A percentile compares a stretch with the other conserved stretches of the same genome.
Conservation (phyloP, 2,797 vertebrate genomes). For the Lacerta bilineata region DNA sequence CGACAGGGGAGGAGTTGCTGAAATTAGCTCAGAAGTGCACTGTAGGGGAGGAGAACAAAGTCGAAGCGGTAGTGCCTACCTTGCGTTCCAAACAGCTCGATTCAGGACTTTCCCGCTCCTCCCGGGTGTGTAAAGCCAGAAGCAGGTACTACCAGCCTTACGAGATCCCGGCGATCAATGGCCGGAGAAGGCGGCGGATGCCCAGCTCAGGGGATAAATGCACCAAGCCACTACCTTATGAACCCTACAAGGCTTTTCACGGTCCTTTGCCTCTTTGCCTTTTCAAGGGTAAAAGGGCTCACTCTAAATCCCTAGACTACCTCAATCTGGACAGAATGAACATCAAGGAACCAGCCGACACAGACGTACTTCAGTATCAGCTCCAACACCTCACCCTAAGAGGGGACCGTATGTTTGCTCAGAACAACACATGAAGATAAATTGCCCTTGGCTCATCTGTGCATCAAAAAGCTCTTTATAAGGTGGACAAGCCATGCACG, state of each 20-base stretch:
- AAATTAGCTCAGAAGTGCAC: conserved; percentile 92
- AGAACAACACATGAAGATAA: conserved; percentile 90
- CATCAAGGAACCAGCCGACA: conserved; percentile 92
- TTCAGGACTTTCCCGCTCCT: conserved; percentile 85
- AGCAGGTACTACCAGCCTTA: conserved; percentile 95
- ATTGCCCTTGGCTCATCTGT: conserved; percentile 60
- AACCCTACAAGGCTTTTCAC: conserved; percentile 87
- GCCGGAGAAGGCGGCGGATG: conserved; percentile 90
- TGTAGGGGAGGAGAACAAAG: conserved; percentile 81
- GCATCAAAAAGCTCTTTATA: conserved; percentile 65
- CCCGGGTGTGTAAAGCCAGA: conserved; percentile 89
- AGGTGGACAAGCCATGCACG: conserved; percentile 34
- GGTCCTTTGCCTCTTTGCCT: conserved; percentile 91
- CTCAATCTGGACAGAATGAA: conserved; percentile 98
- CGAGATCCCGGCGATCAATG: conserved; percentile 91
- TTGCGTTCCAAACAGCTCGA: conserved; percentile 85
- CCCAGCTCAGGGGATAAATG: conserved; percentile 94
- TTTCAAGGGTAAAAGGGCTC: conserved; percentile 91
- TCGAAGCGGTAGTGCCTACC: conserved; percentile 78
- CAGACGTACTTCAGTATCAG: conserved; percentile 94
- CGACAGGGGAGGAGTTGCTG: conserved; percentile 94
- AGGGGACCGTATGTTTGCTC: conserved; percentile 90
- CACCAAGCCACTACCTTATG: conserved; percentile 86
- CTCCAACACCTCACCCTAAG: conserved; percentile 94
- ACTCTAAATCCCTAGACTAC: conserved; percentile 98